Conservation (phyloP, 2,888 invertebrate genomes). For the Cheilosia soror region DNA sequence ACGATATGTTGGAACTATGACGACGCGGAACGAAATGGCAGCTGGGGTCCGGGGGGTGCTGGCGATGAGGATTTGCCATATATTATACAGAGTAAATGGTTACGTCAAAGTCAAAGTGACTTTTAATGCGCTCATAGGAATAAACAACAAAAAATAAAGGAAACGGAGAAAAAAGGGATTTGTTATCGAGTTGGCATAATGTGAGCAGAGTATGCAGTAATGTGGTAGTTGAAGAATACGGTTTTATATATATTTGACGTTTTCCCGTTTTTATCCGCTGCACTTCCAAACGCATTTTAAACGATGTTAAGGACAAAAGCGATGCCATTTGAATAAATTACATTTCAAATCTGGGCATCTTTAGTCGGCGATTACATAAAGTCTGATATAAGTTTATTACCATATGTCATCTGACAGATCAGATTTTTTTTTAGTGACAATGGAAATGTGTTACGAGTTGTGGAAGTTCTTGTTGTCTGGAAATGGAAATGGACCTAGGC, state of each 20-base stretch:
- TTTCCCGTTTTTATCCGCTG: not conserved
- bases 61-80: not conserved
- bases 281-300: slow-evolving; percentile 38
- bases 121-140: slow-evolving; percentile 68
- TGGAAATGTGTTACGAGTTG: not conserved
- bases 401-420: slow-evolving; percentile 24
- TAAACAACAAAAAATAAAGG: slow-evolving; percentile 16
- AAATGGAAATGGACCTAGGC: too few species aligned
- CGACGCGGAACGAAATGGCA: slow-evolving; percentile 25
- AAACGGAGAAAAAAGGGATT: slow-evolving; percentile 39
- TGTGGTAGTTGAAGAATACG: slow-evolving; percentile 58
- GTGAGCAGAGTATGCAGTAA: slow-evolving; percentile 59
- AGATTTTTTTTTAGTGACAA: not conserved
- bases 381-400: slow-evolving; percentile 9
- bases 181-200: slow-evolving; percentile 72
- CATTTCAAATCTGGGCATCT: slow-evolving; percentile 34
- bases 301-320: slow-evolving; percentile 33
- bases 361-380: slow-evolving; percentile 24
- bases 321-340: slow-evolving; percentile 30
- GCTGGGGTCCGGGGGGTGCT: not conserved
- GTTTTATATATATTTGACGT: not conserved
- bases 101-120: slow-evolving; percentile 74
- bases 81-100: slow-evolving; percentile 53
- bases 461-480: too few species aligned
- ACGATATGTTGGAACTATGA: slow-evolving; percentile 22